A percentile compares a stretch with the other conserved stretches of the same genome.
Evolutionary conservation across 2,113 vertebrate species (phyloP).

Genomic region (Melanerpes formicivorus): DNA sequence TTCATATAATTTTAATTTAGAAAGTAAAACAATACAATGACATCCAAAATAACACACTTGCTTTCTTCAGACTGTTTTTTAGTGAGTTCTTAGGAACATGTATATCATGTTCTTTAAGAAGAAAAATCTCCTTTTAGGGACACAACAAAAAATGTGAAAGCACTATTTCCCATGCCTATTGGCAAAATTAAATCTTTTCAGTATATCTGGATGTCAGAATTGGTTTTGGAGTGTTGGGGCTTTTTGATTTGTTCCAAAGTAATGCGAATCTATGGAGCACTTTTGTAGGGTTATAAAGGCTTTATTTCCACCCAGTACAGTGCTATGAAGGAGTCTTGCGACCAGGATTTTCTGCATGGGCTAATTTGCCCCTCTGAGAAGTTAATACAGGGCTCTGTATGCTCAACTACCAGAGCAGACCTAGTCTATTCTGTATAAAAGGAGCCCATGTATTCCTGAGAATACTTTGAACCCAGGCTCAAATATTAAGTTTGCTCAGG

Average conservation of each 20-base stretch:
- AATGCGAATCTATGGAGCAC: background rate
- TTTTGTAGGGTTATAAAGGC: background rate
- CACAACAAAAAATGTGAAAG: background rate
- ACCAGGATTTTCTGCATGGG: background rate
- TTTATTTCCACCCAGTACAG: background rate
- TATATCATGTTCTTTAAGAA: background rate
- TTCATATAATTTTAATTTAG: constrained; percentile 1
- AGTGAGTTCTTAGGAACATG: background rate
- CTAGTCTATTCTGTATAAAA: background rate
- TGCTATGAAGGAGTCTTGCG: background rate
- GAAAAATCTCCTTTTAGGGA: constrained; percentile 29
- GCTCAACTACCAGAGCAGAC: background rate
- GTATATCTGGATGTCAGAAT: background rate
- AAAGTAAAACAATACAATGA: background rate
- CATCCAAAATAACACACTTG: background rate
- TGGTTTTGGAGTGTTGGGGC: accelerated
- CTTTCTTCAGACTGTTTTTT: background rate
- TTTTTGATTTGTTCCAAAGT: background rate
- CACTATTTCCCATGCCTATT: background rate
- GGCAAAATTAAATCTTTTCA: background rate
- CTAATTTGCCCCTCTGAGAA: background rate
- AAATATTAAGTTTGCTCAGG: constrained; percentile 41
- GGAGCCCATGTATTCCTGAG: background rate
- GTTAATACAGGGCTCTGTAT: background rate
- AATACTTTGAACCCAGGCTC: constrained; percentile 52